phyloP scores from a whole-genome alignment of 2,888 invertebrate genomes.

The Scrobipalpa costella region DNA sequence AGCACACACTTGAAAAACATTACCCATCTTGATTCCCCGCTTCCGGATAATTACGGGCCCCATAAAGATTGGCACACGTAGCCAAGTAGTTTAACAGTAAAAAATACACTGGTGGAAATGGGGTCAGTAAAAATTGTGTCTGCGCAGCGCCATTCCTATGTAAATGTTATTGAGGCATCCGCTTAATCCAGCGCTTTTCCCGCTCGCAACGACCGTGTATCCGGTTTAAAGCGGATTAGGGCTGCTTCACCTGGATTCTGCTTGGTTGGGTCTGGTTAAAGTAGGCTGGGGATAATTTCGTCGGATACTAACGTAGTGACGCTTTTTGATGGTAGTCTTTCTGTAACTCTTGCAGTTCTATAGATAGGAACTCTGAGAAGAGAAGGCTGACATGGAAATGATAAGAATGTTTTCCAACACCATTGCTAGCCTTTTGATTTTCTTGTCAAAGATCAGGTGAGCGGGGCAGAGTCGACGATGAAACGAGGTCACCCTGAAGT shows the following conservation, averaged over 20 bases:
- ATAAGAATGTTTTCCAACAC: too few relatives aligned
- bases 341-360: not conserved
- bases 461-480: too few relatives aligned
- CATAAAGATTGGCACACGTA: slow-evolving; percentile 41
- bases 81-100: slow-evolving; percentile 45
- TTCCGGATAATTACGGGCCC: slow-evolving; percentile 2
- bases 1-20: too few relatives aligned
- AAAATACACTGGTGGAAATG: slow-evolving; percentile 55
- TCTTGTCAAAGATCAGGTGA: too few relatives aligned
- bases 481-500: too few relatives aligned
- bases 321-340: not conserved
- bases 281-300: slow-evolving; percentile 4
- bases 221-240: slow-evolving; percentile 72
- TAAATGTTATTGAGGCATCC: slow-evolving; percentile 74
- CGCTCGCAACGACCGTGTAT: slow-evolving; percentile 66
- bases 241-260: slow-evolving; percentile 52
- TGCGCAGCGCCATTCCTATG: slow-evolving; percentile 70
- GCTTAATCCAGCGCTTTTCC: slow-evolving; percentile 71
- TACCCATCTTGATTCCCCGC: not conserved
- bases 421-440: too few relatives aligned
- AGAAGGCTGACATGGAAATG: not conserved
- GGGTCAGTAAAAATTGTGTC: slow-evolving; percentile 69
- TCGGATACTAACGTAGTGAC: not conserved
- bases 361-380: not conserved
- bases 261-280: slow-evolving; percentile 32